Base-by-base conservation (phyloP, 2,113 vertebrate species). In the Thryonomys swinderianus region DNA sequence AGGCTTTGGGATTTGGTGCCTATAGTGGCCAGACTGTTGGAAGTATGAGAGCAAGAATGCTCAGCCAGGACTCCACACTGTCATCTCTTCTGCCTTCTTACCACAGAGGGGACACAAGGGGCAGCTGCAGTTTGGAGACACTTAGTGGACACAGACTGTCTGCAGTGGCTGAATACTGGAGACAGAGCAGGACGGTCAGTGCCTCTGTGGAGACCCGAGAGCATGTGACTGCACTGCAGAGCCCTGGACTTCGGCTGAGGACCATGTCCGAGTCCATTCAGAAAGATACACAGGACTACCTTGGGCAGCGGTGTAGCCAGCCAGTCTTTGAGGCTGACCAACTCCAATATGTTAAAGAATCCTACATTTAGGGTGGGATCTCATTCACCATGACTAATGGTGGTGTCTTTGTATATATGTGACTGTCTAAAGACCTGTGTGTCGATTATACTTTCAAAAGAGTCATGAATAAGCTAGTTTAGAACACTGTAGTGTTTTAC, bases 261-360 rank as follows among this genome's bases (percentile, higher is more conserved):
- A 98, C 99, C 2, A 98, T 98, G 98, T 99, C 99, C 0, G 99
- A 99, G 95, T 99, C 98, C 0, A 96, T 85, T 40, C 98, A 98
- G 32, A 98, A 93, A 53, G 96, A 91, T 7, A 98, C 89, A 64
- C 97, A 93, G 0, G 98, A 99, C 61, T 96, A 59, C 0, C 32
- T 98, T 90, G 96, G 96, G 8, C 98, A 21, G 32, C 98, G 98
- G 40, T 99, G 99, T 84, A 99, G 99, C 96, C 99, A 99, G 95
- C 98, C 98, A 0, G 95, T 98, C 95, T 99, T 99, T 96, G 99
- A 99, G 82, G 98, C 93, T 9, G 98, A 98, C 48, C 98, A 99
- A 11, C 97, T 99, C 80, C 98, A 98, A 1, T 98, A 98, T 25
- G 98, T 99, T 23, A 99, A 99, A 97, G 99, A 99, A 97, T 99